These are phyloP conservation scores for Esox masquinongy DNA, from an alignment of 2,797 vertebrate genomes.

Conservation along the genomic window DNA sequence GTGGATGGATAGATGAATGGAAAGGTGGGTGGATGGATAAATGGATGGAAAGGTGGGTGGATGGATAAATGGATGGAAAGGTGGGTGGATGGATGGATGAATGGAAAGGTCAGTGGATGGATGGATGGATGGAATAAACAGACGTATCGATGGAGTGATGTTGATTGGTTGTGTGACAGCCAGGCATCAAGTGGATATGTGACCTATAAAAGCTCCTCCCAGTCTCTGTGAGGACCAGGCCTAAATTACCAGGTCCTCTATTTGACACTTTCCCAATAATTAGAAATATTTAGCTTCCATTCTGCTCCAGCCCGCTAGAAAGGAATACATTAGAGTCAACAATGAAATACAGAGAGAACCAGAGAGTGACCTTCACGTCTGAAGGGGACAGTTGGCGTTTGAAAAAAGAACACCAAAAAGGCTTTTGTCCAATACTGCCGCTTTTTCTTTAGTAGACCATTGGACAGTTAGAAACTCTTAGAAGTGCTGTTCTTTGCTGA, in stretches of 20 bases:
- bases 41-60: background rate
- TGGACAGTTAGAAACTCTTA: conserved; percentile 6
- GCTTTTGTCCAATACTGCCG: conserved; percentile 3
- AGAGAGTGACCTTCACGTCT: conserved; percentile 49
- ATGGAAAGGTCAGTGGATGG: no score
- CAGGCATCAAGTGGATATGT: conserved; percentile 30
- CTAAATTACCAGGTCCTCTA: conserved; percentile 53
- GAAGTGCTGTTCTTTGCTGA: background rate
- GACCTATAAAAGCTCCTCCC: conserved; percentile 40
- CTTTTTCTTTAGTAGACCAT: background rate
- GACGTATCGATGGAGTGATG: background rate
- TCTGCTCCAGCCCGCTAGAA: conserved; percentile 36
- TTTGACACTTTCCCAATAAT: conserved; percentile 58
- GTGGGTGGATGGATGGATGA: no score
- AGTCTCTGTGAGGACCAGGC: conserved; percentile 46
- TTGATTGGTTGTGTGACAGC: background rate
- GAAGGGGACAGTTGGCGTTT: conserved; percentile 9
- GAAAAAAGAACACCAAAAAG: background rate
- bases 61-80: no score
- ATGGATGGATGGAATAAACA: background rate
- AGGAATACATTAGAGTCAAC: conserved; percentile 55
- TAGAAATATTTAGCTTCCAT: conserved; percentile 52
- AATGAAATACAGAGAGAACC: conserved; percentile 24
- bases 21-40: background rate
- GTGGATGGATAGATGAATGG: background rate